Evolutionary conservation across 92 coral and sea anemone species (phyloP).

Genomic region (Porites divaricata): DNA sequence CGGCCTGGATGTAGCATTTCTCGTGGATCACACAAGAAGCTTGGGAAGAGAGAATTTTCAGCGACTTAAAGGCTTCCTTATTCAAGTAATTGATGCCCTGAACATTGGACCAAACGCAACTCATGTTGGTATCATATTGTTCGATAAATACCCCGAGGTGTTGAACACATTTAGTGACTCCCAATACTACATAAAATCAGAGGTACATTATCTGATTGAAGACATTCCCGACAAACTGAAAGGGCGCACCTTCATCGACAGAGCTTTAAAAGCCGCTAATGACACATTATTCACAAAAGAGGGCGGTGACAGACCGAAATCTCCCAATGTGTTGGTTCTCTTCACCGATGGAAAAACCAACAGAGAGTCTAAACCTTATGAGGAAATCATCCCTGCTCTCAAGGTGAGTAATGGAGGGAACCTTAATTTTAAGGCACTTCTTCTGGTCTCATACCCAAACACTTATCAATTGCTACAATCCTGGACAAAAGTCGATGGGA

Average conservation of each 20-base stretch:
- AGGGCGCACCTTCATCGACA: constrained; percentile 18
- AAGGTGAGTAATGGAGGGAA: constrained; percentile 8
- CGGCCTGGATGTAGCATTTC: constrained; percentile 26
- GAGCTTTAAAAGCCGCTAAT: constrained; percentile 31
- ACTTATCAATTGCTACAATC: too few relatives aligned
- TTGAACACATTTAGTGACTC: constrained; percentile 17
- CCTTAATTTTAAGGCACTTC: too few relatives aligned
- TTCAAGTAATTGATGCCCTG: constrained; percentile 9
- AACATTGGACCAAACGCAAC: constrained; percentile 21
- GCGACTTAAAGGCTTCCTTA: constrained; percentile 22
- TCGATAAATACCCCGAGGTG: background rate
- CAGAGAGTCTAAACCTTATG: background rate
- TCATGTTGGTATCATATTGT: constrained; percentile 7
- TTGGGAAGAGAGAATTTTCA: constrained; percentile 3
- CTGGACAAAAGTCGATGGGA: too few relatives aligned
- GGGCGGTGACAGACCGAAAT: constrained; percentile 31
- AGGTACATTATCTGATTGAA: constrained; percentile 2
- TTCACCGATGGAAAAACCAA: constrained; percentile 38
- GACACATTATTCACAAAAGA: constrained; percentile 17
- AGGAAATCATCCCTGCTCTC: background rate
- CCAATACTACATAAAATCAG: background rate
- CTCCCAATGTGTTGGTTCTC: constrained; percentile 36
- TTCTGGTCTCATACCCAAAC: too few relatives aligned
- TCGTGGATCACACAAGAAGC: constrained; percentile 27
- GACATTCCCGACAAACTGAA: background rate